phyloP scores from a whole-genome alignment of 1,140 invertebrate genomes.

The Drosophila mayri region DNA sequence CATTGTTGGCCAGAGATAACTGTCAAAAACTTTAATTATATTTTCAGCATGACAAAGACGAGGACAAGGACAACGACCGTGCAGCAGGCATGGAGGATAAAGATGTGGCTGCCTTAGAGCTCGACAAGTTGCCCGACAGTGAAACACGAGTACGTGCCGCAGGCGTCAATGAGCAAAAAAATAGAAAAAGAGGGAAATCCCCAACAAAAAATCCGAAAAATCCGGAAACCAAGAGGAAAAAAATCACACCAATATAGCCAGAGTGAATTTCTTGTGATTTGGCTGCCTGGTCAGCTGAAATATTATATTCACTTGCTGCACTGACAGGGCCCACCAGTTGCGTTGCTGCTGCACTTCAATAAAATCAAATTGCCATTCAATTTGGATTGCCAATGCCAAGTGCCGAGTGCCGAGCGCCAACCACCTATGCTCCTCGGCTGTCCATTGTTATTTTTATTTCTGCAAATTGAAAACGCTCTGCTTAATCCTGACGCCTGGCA shows the following conservation, averaged over 20 bases:
- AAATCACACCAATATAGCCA: constrained; percentile 19
- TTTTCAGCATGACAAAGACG: constrained; percentile 65
- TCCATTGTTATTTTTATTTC: constrained; percentile 58
- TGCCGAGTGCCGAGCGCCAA: neutral
- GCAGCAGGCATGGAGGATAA: constrained; percentile 8
- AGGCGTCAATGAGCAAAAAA: constrained; percentile 31
- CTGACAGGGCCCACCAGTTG: constrained; percentile 75
- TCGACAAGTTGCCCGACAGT: constrained; percentile 40
- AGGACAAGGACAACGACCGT: constrained; percentile 32
- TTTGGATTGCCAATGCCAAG: constrained; percentile 61
- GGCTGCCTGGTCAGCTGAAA: constrained; percentile 59
- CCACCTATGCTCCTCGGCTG: constrained; percentile 20
- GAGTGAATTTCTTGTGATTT: constrained; percentile 34
- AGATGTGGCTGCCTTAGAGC: constrained; percentile 41
- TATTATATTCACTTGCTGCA: constrained; percentile 66
- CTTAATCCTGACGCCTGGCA: constrained; percentile 61
- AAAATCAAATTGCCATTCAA: constrained; percentile 73
- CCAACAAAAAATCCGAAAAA: constrained; percentile 1
- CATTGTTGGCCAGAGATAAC: constrained; percentile 74
- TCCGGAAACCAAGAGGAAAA: constrained; percentile 8
- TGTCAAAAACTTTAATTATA: constrained; percentile 84
- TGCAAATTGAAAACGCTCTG: constrained; percentile 69
- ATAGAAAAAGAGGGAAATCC: neutral
- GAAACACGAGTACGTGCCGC: constrained; percentile 59
- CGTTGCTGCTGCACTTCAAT: constrained; percentile 50